These are phyloP conservation scores for Lasioglossum marginatum DNA, from an alignment of 2,888 invertebrate genomes.

Conservation along the genomic window DNA sequence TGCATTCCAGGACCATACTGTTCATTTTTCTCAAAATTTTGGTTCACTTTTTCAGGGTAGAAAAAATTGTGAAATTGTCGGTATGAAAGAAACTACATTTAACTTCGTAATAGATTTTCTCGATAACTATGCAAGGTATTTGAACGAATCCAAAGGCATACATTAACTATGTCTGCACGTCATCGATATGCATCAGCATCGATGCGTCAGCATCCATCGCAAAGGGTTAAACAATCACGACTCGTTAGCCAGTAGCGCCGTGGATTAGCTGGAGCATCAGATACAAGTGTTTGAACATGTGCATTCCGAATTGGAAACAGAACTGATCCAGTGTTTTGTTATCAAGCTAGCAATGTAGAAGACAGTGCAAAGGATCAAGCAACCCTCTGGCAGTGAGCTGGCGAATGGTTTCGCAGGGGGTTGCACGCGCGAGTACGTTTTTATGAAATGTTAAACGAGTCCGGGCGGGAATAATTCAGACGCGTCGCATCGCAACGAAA, in stretches of 20 bases:
- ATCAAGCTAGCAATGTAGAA: not conserved
- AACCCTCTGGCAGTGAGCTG: not conserved
- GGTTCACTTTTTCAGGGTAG: fast-evolving
- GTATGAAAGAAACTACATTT: not conserved
- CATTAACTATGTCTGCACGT: not conserved
- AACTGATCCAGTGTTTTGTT: not conserved
- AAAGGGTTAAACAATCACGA: not conserved
- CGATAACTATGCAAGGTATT: not conserved
- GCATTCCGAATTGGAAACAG: not conserved
- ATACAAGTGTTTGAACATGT: not conserved
- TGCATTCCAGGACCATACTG: too few species aligned
- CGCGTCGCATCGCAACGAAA: conserved; percentile 42
- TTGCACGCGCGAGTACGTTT: not conserved
- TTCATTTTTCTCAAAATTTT: not conserved
- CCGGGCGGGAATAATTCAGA: conserved; percentile 49
- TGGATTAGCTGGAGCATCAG: not conserved
- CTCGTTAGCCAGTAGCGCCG: not conserved
- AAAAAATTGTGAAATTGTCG: too few species aligned
- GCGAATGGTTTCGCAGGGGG: not conserved
- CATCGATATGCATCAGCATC: too few species aligned
- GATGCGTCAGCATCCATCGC: not conserved
- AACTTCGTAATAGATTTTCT: not conserved
- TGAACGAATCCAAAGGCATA: not conserved
- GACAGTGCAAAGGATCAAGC: not conserved
- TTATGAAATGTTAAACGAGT: conserved; percentile 37